phyloP scores from a whole-genome alignment of 1,140 invertebrate species.

The Drosophila repleta region DNA sequence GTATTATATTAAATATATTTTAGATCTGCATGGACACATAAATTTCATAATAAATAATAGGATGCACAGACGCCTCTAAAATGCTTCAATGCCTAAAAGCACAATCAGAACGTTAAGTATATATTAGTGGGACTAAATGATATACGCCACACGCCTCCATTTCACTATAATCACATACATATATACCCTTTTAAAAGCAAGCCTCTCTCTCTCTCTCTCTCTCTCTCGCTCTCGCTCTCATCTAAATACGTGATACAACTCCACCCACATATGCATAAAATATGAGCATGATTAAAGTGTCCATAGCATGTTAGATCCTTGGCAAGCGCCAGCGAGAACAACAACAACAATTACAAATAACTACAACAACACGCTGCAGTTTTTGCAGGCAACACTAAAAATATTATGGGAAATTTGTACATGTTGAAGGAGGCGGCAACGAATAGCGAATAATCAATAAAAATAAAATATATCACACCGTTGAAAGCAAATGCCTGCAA shows the following conservation, averaged over 20 bases:
- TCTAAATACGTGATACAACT: not conserved
- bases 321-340: constrained; percentile 28
- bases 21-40: no score
- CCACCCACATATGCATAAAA: constrained; percentile 63
- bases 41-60: no score
- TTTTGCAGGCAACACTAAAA: constrained; percentile 54
- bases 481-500: constrained; percentile 45
- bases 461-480: constrained; percentile 82
- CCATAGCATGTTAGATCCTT: constrained; percentile 72
- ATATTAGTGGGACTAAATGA: constrained; percentile 5
- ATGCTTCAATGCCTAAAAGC: no score
- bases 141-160: not conserved
- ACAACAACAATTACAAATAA: constrained; percentile 14
- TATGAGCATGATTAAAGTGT: constrained; percentile 78
- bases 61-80: no score
- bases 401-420: constrained; percentile 66
- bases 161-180: not conserved
- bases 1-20: no score
- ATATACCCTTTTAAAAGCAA: not conserved
- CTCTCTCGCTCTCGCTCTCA: not conserved
- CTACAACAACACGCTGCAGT: constrained; percentile 25
- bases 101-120: not conserved
- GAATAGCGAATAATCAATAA: constrained; percentile 76
- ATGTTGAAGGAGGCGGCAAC: constrained; percentile 46
- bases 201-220: not conserved